Evolutionary conservation across 2,888 invertebrate genomes (phyloP), one percentile per base, ranked within the genome.

Genomic region (Andrena marginata): DNA sequence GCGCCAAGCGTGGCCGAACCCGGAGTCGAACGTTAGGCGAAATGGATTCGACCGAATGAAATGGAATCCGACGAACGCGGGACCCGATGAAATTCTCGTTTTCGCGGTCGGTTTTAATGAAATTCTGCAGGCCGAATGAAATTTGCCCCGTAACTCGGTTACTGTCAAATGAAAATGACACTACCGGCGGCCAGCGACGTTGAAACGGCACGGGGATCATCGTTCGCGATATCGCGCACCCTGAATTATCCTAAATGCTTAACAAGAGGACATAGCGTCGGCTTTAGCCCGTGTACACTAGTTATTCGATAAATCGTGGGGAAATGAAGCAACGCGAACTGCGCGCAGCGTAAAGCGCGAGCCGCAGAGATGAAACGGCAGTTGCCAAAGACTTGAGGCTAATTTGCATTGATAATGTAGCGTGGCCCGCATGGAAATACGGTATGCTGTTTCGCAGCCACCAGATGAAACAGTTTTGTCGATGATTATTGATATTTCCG

Each of bases 91-190:
- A 79, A 82, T 76, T 80, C 74, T 63, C 73, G 54, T 59, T 68
- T 64, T 65, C 70, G 73, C 49, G 67, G 70, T 23, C 29, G 69
- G 59, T 60, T 60, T 88, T 88, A 88, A 88, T 88, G 83, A 86
- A 85, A 87, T 79, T 75, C 70, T 67, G 23, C 31, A 60, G 62
- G 49, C 26, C 59, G 70, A 85, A 87, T 83, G 79, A 81, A 73
- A 82, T 85, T 88, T 78, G 79, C 73, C 48, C 26, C 67, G 42
- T 42, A 49, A 20, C 65, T 49, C 29, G 63, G 54, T 31, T 59
- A 33, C 63, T 54, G 62, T 80, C 59, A 70, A 59, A 48, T 62
- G 77, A 77, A 77, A 71, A 80, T 68, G 78, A 62, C 63, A 68
- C 48, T 63, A 59, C 54, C 62, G 56, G n/a, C 51, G 51, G 26